Evolutionary conservation across 2,113 vertebrate species (phyloP).

Genomic region (Azemiops feae): DNA sequence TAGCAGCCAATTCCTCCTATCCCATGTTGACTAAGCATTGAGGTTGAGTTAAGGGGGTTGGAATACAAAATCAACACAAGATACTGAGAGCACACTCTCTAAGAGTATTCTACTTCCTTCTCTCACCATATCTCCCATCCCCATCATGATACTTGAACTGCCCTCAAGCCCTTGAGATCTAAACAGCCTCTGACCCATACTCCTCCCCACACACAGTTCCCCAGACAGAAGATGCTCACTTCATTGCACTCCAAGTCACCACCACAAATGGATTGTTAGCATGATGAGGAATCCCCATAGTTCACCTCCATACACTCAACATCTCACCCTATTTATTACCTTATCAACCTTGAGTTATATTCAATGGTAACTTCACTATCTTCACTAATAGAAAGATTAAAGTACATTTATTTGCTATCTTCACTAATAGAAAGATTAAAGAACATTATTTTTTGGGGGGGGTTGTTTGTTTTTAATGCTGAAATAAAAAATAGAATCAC

Average conservation of each 20-base stretch:
- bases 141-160: not conserved
- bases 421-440: not conserved
- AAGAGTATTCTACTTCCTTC: not conserved
- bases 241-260: not conserved
- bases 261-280: not conserved
- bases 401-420: not conserved
- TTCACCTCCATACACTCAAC: not conserved
- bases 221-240: not conserved
- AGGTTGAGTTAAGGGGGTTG: not conserved
- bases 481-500: not conserved
- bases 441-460: not conserved
- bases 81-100: not conserved
- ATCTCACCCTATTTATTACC: not conserved
- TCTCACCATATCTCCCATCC: not conserved
- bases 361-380: not conserved
- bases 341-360: not conserved
- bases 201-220: not conserved
- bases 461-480: not conserved
- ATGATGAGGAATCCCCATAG: not conserved
- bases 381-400: not conserved
- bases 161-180: not conserved
- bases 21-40: not conserved
- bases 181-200: not conserved
- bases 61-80: not conserved
- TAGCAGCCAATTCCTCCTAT: not conserved